A percentile compares a stretch with the other conserved stretches of the same genome.
Conservation (phyloP, 1,140 invertebrate genomes). For the Pteromalus puparum region DNA sequence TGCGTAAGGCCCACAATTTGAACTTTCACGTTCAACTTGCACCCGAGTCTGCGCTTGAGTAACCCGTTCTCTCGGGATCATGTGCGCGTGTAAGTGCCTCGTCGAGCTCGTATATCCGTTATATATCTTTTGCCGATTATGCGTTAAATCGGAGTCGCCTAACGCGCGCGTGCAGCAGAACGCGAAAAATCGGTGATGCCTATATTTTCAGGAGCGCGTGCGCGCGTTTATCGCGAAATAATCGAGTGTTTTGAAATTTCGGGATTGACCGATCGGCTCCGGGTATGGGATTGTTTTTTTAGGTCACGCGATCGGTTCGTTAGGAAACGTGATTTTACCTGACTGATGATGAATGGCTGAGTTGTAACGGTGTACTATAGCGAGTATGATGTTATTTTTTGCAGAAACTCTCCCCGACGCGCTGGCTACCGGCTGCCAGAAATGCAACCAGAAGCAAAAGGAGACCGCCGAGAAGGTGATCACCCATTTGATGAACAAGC, state of each 20-base stretch:
- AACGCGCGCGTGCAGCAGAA: not conserved
- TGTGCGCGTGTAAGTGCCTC: not conserved
- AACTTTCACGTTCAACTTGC: constrained; percentile 69
- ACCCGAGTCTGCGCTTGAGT: constrained; percentile 41
- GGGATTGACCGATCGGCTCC: too few relatives aligned
- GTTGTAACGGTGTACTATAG: not conserved
- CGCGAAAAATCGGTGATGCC: not conserved
- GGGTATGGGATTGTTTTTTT: too few relatives aligned
- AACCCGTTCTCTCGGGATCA: constrained; percentile 25
- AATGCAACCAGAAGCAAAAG: constrained; percentile 73
- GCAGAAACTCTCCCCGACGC: constrained; percentile 72
- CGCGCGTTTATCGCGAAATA: too few relatives aligned
- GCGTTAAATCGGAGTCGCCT: not conserved
- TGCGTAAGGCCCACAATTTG: constrained; percentile 62
- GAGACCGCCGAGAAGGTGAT: constrained; percentile 69
- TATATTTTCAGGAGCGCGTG: not conserved
- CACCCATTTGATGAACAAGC: constrained; percentile 65
- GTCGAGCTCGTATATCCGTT: not conserved
- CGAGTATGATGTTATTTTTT: constrained; percentile 47
- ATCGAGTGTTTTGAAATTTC: too few relatives aligned
- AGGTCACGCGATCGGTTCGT: too few relatives aligned
- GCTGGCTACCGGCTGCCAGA: constrained; percentile 66
- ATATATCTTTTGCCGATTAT: not conserved
- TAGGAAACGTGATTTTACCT: not conserved
- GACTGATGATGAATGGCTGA: too few relatives aligned